Base-by-base conservation (phyloP, 2,888 invertebrate genomes). In the Drosophila imparisetae region DNA sequence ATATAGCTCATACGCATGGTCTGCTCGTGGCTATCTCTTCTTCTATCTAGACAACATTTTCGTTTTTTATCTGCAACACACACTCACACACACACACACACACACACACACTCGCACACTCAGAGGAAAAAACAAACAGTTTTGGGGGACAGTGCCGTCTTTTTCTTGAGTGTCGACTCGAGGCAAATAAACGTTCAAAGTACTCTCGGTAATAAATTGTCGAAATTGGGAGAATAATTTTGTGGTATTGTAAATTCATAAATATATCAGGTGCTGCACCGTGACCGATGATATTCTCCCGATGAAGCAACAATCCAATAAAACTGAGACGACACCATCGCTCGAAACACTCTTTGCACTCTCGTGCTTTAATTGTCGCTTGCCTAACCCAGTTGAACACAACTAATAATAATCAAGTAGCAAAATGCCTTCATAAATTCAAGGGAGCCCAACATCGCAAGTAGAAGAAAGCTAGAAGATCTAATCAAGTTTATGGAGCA, bases 181-280 rank as follows among this genome's bases (percentile, higher is more conserved):
- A 54, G 55, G 69, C 75, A 80, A 72, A 84, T 86, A 90, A 89
- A 86, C 66, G 72, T 72, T 68, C 70, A 71, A 70, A 70, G 83
- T 88, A 74, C 75, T 81, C 11, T n/a, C 60, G 83, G 70, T 74
- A 76, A 90, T 90, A 90, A 90, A 90, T 91, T 86, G 81, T 89
- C 79, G 80, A 89, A 88, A 90, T 86, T 90, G 80, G 80, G 80
- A 86, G 83, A 89, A 80, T 72, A 78, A 75, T 80, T 85, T 83
- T 82, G 66, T 72, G 74, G 72, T 53, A 72, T 81, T 84, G 83
- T 90, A 90, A 90, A 90, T 90, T 68, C 81, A 91, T 89, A 90
- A 90, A 91, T 78, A 77, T 89, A 89, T 89, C 88, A 85, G 80
- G 89, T 89, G 83, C 83, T 55, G 27, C 57, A 60, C 77, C 50